Conservation (phyloP, 2,888 invertebrate genomes). For the Dendrolimus houi region DNA sequence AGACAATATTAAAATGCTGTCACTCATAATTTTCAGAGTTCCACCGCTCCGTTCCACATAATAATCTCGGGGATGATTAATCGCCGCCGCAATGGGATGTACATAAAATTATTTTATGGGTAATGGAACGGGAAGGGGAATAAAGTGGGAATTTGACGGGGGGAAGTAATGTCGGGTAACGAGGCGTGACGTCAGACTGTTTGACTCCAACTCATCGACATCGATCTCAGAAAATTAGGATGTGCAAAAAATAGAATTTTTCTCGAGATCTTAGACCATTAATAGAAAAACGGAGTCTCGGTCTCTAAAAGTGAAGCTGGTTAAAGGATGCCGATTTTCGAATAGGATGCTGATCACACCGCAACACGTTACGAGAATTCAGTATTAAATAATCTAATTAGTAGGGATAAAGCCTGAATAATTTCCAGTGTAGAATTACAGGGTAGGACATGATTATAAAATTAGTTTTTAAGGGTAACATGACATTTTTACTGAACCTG, state of each 20-base stretch:
- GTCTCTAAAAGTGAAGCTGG: no score
- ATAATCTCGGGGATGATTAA: slow-evolving; percentile 4
- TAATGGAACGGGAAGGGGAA: slow-evolving; percentile 28
- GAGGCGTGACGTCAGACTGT: slow-evolving; percentile 37
- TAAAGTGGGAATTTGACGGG: slow-evolving; percentile 49
- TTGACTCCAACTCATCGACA: slow-evolving; percentile 23
- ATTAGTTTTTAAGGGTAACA: no score
- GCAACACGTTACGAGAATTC: no score
- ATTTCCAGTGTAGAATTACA: no score
- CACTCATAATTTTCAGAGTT: background rate
- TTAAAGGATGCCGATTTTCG: no score
- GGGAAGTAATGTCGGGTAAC: slow-evolving; percentile 39
- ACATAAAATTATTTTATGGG: slow-evolving; percentile 28
- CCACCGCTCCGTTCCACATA: slow-evolving; percentile 1
- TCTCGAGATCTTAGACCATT: no score
- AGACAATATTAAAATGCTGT: background rate
- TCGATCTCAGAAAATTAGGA: slow-evolving; percentile 12
- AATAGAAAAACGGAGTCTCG: no score
- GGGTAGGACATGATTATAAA: no score
- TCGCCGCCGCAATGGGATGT: slow-evolving; percentile 12
- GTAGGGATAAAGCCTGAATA: no score
- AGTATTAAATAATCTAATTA: no score
- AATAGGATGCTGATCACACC: no score
- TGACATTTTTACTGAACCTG: no score
- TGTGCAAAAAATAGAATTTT: slow-evolving; percentile 2